A percentile compares a stretch with the other conserved stretches of the same genome.
phyloP scores from a whole-genome alignment of 23 tunicate genomes.

The Trididemnum nubilum region DNA sequence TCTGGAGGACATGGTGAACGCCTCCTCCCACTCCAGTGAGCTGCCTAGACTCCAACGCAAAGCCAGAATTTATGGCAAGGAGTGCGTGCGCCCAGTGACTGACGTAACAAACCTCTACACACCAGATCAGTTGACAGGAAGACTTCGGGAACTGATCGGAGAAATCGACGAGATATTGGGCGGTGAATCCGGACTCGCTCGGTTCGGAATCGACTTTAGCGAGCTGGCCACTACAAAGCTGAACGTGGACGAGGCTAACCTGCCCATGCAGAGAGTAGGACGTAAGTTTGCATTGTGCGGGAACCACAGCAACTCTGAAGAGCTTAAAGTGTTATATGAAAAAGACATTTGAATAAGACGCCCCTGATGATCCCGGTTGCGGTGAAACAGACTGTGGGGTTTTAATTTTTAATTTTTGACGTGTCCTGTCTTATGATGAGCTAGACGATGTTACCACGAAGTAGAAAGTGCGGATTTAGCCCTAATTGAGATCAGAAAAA shows the following conservation, averaged over 20 bases:
- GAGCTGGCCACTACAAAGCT: background rate
- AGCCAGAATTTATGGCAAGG: slow-evolving; percentile 39
- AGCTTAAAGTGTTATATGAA: no score
- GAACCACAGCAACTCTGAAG: no score
- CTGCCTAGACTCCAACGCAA: background rate
- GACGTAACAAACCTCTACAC: slow-evolving; percentile 3
- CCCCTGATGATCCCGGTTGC: no score
- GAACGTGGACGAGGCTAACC: background rate
- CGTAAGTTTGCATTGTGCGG: no score
- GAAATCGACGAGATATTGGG: slow-evolving; percentile 31
- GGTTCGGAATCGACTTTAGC: slow-evolving; percentile 10
- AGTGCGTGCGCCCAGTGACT: background rate
- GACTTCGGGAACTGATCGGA: background rate
- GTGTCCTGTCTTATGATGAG: no score
- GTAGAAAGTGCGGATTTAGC: no score
- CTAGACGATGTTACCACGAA: no score
- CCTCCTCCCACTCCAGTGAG: background rate
- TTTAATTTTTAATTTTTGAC: no score
- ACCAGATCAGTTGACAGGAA: background rate
- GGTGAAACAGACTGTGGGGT: no score
- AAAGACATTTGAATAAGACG: no score
- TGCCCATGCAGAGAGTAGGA: slow-evolving; percentile 14
- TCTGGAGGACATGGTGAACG: slow-evolving; percentile 1
- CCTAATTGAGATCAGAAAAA: no score
- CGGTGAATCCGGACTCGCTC: background rate